Percentiles rank a stretch among this genome's conserved stretches.
Evolutionary conservation across 2,888 invertebrate species (phyloP).

Genomic region (Glaucopsyche alexis): DNA sequence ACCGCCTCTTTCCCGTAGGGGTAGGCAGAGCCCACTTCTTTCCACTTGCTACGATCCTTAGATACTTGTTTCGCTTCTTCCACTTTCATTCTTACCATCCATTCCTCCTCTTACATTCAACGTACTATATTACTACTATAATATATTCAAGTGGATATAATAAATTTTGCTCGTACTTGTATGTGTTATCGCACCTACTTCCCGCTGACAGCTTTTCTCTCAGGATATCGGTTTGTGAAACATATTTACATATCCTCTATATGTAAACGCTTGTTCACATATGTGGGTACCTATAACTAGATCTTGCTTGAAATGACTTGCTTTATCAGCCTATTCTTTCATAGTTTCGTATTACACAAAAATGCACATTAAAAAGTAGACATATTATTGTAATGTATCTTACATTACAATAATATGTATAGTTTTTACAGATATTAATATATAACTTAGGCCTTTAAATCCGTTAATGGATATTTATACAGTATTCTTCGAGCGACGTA

Average conservation of each 20-base stretch:
- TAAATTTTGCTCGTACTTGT: neutral
- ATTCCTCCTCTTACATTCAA: too few relatives aligned
- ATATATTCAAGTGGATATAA: neutral
- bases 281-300: neutral
- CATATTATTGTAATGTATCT: neutral
- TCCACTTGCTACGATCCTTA: too few relatives aligned
- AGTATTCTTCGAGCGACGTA: too few relatives aligned
- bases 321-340: neutral
- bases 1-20: too few relatives aligned
- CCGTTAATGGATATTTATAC: too few relatives aligned
- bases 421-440: too few relatives aligned
- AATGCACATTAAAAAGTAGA: neutral
- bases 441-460: too few relatives aligned
- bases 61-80: too few relatives aligned
- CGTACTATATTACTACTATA: neutral
- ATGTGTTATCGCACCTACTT: conserved; percentile 21
- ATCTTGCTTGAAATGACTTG: neutral
- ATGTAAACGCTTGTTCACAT: neutral
- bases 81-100: too few relatives aligned
- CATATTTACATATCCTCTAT: conserved; percentile 26
- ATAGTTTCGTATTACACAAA: too few relatives aligned
- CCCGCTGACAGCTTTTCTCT: conserved; percentile 27
- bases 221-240: conserved; percentile 30
- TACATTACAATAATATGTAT: too few relatives aligned
- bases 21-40: too few relatives aligned